Evolutionary conservation across 2,797 vertebrate genomes (phyloP).

Genomic region (Malurus splendens): DNA sequence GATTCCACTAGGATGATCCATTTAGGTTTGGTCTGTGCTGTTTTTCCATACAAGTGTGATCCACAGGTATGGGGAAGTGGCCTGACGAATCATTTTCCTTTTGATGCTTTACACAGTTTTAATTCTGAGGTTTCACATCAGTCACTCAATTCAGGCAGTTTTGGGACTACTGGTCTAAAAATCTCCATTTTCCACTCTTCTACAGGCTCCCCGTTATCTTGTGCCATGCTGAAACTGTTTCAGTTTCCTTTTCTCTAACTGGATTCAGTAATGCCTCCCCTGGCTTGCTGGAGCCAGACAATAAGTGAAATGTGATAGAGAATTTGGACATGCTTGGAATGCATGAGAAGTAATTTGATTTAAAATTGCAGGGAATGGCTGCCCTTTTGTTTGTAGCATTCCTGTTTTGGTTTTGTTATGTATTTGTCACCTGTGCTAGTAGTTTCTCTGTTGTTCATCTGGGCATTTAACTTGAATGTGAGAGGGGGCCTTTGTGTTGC

Average conservation of each 20-base stretch:
- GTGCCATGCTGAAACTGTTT: not conserved
- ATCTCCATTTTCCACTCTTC: not conserved
- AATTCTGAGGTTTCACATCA: not conserved
- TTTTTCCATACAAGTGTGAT: not conserved
- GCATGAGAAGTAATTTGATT: not conserved
- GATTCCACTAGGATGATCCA: not conserved
- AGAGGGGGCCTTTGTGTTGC: not conserved
- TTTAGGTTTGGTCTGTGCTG: slow-evolving; percentile 4
- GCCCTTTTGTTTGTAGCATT: not conserved
- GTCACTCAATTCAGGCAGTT: not conserved
- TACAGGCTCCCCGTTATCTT: not conserved
- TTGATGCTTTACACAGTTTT: not conserved
- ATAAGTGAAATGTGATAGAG: not conserved
- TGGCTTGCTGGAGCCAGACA: not conserved
- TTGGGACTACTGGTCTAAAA: not conserved
- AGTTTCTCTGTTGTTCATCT: not conserved
- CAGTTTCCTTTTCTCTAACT: not conserved
- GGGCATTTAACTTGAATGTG: not conserved
- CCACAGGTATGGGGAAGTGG: not conserved
- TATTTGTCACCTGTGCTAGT: not conserved
- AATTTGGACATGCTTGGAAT: not conserved
- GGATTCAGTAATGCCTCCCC: not conserved
- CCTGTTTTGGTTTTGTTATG: not conserved
- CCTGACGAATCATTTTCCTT: not conserved
- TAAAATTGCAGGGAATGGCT: not conserved